Evolutionary conservation across 1,140 invertebrate species (phyloP).

Genomic region (Ditylenchus dipsaci): DNA sequence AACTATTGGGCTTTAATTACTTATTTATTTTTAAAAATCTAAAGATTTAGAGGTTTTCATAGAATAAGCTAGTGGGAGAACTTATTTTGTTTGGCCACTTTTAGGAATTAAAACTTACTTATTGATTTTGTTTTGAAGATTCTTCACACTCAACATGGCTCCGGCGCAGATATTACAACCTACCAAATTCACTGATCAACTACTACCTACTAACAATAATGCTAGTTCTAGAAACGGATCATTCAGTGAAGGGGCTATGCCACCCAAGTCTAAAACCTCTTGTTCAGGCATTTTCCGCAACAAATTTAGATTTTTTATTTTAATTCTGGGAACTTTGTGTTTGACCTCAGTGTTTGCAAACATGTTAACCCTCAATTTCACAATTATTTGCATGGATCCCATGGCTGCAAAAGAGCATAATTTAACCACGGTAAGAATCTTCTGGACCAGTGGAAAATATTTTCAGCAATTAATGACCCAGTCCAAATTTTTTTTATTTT

Average conservation of each 20-base stretch:
- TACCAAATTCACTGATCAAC: not conserved
- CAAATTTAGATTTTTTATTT: slow-evolving; percentile 35
- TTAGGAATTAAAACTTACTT: too few species aligned
- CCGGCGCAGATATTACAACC: not conserved
- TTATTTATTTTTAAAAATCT: too few species aligned
- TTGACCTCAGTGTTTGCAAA: slow-evolving; percentile 44
- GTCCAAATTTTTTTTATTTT: too few species aligned
- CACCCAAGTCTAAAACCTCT: not conserved
- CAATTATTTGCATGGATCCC: slow-evolving; percentile 37
- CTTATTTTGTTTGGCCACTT: too few species aligned
- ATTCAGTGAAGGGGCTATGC: not conserved
- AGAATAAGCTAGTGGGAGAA: too few species aligned
- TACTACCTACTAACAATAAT: not conserved
- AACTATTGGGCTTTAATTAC: too few species aligned
- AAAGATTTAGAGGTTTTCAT: too few species aligned
- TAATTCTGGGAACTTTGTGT: slow-evolving; percentile 39
- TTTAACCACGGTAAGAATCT: not conserved
- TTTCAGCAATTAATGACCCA: too few species aligned
- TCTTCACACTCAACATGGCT: not conserved
- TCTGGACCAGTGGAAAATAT: too few species aligned
- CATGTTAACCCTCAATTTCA: slow-evolving; percentile 49
- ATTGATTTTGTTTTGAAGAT: too few species aligned
- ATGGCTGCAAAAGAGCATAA: not conserved
- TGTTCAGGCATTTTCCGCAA: not conserved
- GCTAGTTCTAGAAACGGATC: not conserved